phyloP scores from a whole-genome alignment of 2,888 invertebrate genomes.

The Oasisia sp. region DNA sequence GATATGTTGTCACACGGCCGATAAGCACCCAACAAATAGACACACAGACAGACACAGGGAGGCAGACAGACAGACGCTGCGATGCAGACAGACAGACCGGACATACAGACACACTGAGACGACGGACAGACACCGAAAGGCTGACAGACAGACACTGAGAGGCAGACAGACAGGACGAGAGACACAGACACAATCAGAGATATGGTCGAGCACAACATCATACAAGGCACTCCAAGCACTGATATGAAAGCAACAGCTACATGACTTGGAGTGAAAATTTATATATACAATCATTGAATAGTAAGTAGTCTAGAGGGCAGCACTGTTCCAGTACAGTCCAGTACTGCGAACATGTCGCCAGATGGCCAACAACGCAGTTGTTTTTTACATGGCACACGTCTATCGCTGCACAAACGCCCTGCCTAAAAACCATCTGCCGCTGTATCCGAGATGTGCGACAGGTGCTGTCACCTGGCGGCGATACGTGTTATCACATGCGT shows the following conservation, averaged over 20 bases:
- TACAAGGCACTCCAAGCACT: not conserved
- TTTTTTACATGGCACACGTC: not conserved
- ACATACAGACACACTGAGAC: not conserved
- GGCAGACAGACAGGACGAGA: no score
- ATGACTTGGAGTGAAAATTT: not conserved
- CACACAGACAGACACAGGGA: no score
- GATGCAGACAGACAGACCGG: no score
- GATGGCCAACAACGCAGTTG: not conserved
- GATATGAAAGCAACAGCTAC: not conserved
- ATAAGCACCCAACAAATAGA: not conserved
- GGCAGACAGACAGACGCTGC: not conserved
- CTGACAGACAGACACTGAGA: no score
- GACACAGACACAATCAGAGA: not conserved
- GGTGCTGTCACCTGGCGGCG: not conserved
- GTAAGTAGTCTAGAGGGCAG: not conserved
- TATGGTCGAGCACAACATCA: not conserved
- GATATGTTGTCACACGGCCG: not conserved
- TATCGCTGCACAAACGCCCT: not conserved
- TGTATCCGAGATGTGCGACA: not conserved
- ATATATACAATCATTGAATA: not conserved
- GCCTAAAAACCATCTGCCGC: not conserved
- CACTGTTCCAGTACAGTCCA: not conserved
- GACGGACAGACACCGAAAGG: no score
- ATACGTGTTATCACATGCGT: not conserved
- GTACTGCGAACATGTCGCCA: not conserved